phyloP scores from a whole-genome alignment of 2,888 invertebrate genomes.

The Xanthorhoe spadicearia region DNA sequence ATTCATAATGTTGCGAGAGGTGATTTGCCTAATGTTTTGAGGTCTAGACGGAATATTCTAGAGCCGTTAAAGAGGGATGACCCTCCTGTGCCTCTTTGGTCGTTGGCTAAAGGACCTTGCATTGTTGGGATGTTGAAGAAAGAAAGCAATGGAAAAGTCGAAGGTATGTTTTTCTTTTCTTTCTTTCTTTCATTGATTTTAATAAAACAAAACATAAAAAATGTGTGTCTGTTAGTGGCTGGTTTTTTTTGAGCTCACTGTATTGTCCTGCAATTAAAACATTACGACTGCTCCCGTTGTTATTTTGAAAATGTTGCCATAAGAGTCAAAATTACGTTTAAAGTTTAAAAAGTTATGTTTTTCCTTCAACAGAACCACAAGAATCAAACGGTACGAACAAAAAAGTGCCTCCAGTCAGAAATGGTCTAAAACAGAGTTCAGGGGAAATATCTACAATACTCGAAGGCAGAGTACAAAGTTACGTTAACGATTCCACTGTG shows the following conservation, averaged over 20 bases:
- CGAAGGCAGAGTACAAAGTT: slow-evolving; percentile 71
- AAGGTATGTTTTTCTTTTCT: slow-evolving; percentile 40
- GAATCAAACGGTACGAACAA: slow-evolving; percentile 51
- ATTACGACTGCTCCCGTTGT: too few species aligned
- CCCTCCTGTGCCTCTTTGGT: slow-evolving; percentile 70
- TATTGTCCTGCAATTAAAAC: too few species aligned
- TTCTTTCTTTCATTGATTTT: too few species aligned
- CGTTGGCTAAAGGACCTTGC: slow-evolving; percentile 76
- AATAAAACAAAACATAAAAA: too few species aligned
- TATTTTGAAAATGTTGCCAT: not conserved
- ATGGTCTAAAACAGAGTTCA: slow-evolving; percentile 62
- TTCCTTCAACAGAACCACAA: slow-evolving; percentile 37
- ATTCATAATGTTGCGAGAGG: slow-evolving; percentile 45
- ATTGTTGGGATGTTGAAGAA: slow-evolving; percentile 73
- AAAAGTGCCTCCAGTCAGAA: slow-evolving; percentile 69
- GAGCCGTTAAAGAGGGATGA: slow-evolving; percentile 75
- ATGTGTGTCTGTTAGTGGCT: too few species aligned
- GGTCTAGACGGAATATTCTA: slow-evolving; percentile 71
- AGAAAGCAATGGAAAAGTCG: slow-evolving; percentile 49
- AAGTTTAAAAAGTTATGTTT: slow-evolving; percentile 1
- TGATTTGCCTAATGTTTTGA: slow-evolving; percentile 67
- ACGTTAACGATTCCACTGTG: slow-evolving; percentile 61
- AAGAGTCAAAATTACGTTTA: not conserved
- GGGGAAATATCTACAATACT: slow-evolving; percentile 77
- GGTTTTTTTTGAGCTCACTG: too few species aligned